phyloP scores from a whole-genome alignment of 2,888 invertebrate species.

The Oegoconia quadripuncta region DNA sequence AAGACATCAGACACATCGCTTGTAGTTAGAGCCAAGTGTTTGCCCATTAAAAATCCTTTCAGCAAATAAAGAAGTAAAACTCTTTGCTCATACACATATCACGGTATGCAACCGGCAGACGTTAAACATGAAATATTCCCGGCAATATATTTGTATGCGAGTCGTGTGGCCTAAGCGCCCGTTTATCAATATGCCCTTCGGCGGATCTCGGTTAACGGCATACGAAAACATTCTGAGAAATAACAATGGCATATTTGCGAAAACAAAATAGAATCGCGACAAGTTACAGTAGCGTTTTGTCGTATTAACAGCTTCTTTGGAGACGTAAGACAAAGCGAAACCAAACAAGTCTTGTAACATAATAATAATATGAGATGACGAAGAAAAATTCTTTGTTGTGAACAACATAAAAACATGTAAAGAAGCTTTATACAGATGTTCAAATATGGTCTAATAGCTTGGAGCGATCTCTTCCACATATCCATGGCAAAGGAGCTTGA shows the following conservation, averaged over 20 bases:
- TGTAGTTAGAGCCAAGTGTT: no score
- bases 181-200: constrained; percentile 66
- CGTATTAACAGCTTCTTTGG: constrained; percentile 26
- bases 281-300: constrained; percentile 2
- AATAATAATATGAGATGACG: no score
- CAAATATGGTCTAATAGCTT: no score
- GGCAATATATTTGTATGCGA: constrained; percentile 61
- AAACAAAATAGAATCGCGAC: constrained; percentile 21
- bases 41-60: constrained; percentile 5
- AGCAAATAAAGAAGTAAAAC: constrained; percentile 8
- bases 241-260: constrained; percentile 32
- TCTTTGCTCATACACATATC: not conserved
- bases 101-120: constrained; percentile 20
- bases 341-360: no score
- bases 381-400: no score
- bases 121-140: constrained; percentile 61
- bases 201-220: constrained; percentile 41
- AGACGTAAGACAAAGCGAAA: no score
- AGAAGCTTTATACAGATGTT: no score
- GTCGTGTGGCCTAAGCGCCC: constrained; percentile 51
- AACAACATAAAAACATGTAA: no score
- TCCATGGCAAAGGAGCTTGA: no score
- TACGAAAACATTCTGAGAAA: constrained; percentile 41
- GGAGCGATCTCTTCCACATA: no score
- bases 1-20: no score